Evolutionary conservation across 2,797 vertebrate genomes (phyloP).

Genomic region (Peromyscus attwateri): DNA sequence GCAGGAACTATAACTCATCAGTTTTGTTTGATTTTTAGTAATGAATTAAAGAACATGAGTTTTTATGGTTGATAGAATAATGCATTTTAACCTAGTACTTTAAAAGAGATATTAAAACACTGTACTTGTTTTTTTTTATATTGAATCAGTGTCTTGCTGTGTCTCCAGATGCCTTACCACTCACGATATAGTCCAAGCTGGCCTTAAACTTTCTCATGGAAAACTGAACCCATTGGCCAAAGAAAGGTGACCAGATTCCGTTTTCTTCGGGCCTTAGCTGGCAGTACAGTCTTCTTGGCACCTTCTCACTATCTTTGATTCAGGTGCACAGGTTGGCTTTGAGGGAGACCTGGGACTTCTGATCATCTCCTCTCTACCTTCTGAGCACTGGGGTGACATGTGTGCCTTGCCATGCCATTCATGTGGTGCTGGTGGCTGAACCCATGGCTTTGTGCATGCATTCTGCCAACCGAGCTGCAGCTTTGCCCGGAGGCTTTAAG

Average conservation of each 20-base stretch:
- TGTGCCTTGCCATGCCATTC: background rate
- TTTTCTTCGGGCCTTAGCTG: background rate
- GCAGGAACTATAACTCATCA: background rate
- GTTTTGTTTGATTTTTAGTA: background rate
- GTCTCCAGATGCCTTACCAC: background rate
- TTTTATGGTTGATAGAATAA: background rate
- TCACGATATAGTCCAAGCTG: background rate
- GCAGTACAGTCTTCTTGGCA: background rate
- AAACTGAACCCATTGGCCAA: background rate
- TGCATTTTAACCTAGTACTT: slow-evolving; percentile 6
- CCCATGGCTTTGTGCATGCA: background rate
- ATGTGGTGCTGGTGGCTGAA: background rate
- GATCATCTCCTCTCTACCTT: background rate
- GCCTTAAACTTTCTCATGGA: background rate
- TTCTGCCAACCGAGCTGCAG: too few relatives aligned
- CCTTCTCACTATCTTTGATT: background rate
- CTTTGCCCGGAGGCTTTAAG: background rate
- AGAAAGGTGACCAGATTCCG: background rate
- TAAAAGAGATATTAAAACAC: background rate
- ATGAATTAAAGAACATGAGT: background rate
- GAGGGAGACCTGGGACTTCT: background rate
- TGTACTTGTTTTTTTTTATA: background rate
- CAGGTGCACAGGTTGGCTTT: background rate
- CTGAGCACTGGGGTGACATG: background rate
- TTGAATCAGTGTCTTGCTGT: background rate